phyloP scores from a whole-genome alignment of 2,888 invertebrate species.

The Mechanitis mazaeus region DNA sequence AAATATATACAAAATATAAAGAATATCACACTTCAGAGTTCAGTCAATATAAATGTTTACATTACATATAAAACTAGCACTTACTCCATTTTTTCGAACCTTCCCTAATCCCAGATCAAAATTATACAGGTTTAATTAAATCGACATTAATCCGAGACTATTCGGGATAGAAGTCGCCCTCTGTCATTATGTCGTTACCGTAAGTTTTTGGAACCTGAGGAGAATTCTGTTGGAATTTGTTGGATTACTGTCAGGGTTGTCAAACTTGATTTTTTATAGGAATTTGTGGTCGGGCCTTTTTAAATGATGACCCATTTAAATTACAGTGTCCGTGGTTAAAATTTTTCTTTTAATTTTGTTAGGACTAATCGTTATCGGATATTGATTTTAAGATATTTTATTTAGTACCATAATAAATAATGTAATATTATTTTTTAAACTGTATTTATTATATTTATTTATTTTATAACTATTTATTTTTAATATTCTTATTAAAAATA shows the following conservation, averaged over 20 bases:
- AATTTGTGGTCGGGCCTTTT: constrained; percentile 16
- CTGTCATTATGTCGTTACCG: constrained; percentile 71
- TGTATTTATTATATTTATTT: too few species aligned
- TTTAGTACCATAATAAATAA: too few species aligned
- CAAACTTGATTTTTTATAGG: constrained; percentile 27
- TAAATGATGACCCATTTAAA: constrained; percentile 15
- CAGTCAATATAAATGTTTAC: background rate
- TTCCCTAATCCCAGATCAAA: constrained; percentile 45
- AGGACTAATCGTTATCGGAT: background rate
- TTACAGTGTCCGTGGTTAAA: constrained; percentile 10
- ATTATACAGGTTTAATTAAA: constrained; percentile 75
- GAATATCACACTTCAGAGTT: background rate
- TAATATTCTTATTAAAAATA: too few species aligned
- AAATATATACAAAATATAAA: background rate
- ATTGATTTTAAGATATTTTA: background rate
- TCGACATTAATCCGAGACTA: constrained; percentile 70
- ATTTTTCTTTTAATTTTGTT: constrained; percentile 3
- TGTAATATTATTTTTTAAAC: too few species aligned
- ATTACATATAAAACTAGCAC: background rate
- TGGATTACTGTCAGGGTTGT: constrained; percentile 43
- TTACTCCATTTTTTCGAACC: constrained; percentile 12
- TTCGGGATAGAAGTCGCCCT: constrained; percentile 56
- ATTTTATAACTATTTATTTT: too few species aligned
- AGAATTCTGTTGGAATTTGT: constrained; percentile 52
- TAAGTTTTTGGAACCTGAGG: constrained; percentile 52